These are phyloP conservation scores for Menura novaehollandiae DNA, from an alignment of 2,113 vertebrate genomes.

Conservation along the genomic window DNA sequence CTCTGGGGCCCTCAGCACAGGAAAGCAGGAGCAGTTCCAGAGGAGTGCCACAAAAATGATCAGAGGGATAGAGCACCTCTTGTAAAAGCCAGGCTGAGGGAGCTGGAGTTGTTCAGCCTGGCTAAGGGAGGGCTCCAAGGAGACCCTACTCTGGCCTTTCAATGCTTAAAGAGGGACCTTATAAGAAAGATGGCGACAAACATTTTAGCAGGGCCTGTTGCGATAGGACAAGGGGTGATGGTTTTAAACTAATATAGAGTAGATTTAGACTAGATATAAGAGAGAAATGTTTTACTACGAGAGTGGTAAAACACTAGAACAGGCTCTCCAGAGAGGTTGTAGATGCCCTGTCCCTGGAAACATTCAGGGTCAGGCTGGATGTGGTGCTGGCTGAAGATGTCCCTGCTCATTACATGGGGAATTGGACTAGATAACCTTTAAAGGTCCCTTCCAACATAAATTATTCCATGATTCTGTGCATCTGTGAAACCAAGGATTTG, in stretches of 20 bases:
- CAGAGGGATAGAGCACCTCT: background rate
- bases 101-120: background rate
- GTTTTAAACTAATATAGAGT: background rate
- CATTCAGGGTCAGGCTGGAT: background rate
- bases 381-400: background rate
- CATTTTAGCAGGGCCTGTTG: background rate
- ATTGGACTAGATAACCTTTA: background rate
- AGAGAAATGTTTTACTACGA: background rate
- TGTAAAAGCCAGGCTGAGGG: background rate
- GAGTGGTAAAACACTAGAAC: background rate
- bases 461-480: background rate
- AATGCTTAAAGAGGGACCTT: background rate
- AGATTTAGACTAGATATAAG: background rate
- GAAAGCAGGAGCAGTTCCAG: fast-evolving
- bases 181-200: background rate
- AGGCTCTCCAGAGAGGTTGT: background rate
- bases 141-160: background rate
- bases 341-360: background rate
- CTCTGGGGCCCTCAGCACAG: background rate
- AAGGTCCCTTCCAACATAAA: background rate
- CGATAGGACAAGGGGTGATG: background rate
- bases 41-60: background rate
- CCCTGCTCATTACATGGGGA: background rate
- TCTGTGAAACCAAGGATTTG: background rate
- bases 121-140: background rate